These are phyloP conservation scores for Cylindroiulus punctatus DNA, from an alignment of 2,888 invertebrate genomes.

Conservation along the genomic window DNA sequence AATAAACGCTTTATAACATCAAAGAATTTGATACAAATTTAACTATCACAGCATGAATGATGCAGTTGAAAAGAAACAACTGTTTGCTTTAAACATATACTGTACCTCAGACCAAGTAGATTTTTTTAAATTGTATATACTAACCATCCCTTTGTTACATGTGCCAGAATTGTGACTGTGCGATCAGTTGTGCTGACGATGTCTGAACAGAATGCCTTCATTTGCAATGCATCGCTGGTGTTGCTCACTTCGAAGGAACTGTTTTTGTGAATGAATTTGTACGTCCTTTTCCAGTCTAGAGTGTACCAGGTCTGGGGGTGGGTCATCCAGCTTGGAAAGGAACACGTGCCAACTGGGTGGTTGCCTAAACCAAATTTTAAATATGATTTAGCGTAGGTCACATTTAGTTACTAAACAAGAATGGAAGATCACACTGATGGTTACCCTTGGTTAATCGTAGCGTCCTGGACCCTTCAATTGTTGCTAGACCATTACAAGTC, in stretches of 20 bases:
- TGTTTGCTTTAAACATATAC: neutral
- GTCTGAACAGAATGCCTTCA: slow-evolving; percentile 75
- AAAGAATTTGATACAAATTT: too few relatives aligned
- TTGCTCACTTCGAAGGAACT: slow-evolving; percentile 67
- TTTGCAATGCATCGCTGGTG: slow-evolving; percentile 76
- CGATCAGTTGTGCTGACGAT: slow-evolving; percentile 68
- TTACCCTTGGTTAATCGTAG: slow-evolving; percentile 57
- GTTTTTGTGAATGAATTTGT: slow-evolving; percentile 55
- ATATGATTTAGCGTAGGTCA: neutral
- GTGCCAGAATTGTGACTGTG: slow-evolving; percentile 72
- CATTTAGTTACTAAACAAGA: neutral
- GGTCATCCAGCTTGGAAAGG: slow-evolving; percentile 58
- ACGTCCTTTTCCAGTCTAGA: slow-evolving; percentile 57
- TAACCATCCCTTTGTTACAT: slow-evolving; percentile 81
- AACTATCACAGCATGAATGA: too few relatives aligned
- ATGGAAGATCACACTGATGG: neutral
- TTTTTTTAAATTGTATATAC: slow-evolving; percentile 60
- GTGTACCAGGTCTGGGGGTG: slow-evolving; percentile 57
- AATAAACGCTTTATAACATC: too few relatives aligned
- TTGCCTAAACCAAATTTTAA: slow-evolving; percentile 46
- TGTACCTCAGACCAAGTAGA: neutral
- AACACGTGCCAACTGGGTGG: slow-evolving; percentile 56
- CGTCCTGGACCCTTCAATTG: slow-evolving; percentile 58
- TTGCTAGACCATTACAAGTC: slow-evolving; percentile 58
- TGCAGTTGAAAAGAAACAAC: neutral